Percentiles rank a stretch among this genome's conserved stretches.
phyloP scores from a whole-genome alignment of 2,797 vertebrate species.

The Kryptopterus vitreolus region DNA sequence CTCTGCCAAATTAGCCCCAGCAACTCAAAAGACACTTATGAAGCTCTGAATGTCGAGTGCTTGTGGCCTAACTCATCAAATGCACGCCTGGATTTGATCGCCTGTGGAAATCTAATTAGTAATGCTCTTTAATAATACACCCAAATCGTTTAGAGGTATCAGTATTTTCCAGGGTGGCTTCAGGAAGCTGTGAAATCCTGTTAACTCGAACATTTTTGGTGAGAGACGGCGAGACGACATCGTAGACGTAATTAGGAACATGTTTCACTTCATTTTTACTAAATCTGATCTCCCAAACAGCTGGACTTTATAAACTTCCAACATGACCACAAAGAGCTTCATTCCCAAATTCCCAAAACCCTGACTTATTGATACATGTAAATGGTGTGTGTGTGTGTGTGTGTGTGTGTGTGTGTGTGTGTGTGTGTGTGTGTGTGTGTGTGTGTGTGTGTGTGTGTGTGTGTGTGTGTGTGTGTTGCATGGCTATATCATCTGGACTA shows the following conservation, averaged over 20 bases:
- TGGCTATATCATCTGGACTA: neutral
- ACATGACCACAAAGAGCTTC: conserved; percentile 19
- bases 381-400: neutral
- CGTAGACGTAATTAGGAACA: conserved; percentile 55
- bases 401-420: neutral
- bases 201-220: conserved; percentile 59
- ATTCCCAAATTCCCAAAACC: neutral
- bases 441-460: too few relatives aligned
- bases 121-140: conserved; percentile 60
- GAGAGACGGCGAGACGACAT: conserved; percentile 48
- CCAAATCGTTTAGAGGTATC: conserved; percentile 61
- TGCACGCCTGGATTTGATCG: conserved; percentile 56
- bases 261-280: conserved; percentile 29
- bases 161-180: conserved; percentile 55
- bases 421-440: neutral
- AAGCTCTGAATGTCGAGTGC: conserved; percentile 57
- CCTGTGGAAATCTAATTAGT: conserved; percentile 56
- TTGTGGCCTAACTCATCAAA: conserved; percentile 57
- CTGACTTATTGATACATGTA: neutral
- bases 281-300: conserved; percentile 53
- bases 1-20: conserved; percentile 54
- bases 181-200: conserved; percentile 57
- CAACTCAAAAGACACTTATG: conserved; percentile 58
- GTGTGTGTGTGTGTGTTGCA: neutral
- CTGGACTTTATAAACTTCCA: conserved; percentile 50